phyloP scores from a whole-genome alignment of 2,888 invertebrate genomes.

The Hirtodrosophila histrioides region DNA sequence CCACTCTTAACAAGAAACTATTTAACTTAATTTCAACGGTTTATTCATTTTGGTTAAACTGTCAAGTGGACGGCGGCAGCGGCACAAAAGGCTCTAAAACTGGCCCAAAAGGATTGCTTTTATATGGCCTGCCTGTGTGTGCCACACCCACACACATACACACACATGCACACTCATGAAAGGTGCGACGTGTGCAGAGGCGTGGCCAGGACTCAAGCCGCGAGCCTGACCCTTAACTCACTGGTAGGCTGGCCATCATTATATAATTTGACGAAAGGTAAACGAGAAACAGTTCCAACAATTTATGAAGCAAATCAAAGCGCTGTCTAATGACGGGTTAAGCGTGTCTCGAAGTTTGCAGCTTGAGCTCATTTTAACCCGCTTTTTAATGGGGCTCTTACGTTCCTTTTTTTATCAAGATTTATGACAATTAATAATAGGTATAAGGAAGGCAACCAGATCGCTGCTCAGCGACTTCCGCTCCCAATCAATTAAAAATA shows the following conservation, averaged over 20 bases:
- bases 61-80: constrained; percentile 67
- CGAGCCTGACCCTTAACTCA: constrained; percentile 1
- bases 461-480: constrained; percentile 60
- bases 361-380: constrained; percentile 59
- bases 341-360: constrained; percentile 47
- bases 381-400: constrained; percentile 67
- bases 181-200: constrained; percentile 52
- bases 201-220: constrained; percentile 52
- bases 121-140: constrained; percentile 51
- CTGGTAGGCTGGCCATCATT: constrained; percentile 68
- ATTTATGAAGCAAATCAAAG: constrained; percentile 56
- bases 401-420: constrained; percentile 81
- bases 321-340: constrained; percentile 56
- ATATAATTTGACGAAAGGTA: constrained; percentile 74
- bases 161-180: constrained; percentile 46
- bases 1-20: constrained; percentile 77
- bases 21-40: constrained; percentile 76
- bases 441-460: constrained; percentile 43
- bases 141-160: constrained; percentile 59
- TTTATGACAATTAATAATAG: constrained; percentile 84
- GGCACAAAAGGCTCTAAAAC: constrained; percentile 36
- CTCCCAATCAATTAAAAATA: constrained; percentile 71
- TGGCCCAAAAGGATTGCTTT: constrained; percentile 66
- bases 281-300: constrained; percentile 38
- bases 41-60: constrained; percentile 70